Evolutionary conservation across 1,140 invertebrate genomes (phyloP).

Genomic region (Hydropsyche tenuis): DNA sequence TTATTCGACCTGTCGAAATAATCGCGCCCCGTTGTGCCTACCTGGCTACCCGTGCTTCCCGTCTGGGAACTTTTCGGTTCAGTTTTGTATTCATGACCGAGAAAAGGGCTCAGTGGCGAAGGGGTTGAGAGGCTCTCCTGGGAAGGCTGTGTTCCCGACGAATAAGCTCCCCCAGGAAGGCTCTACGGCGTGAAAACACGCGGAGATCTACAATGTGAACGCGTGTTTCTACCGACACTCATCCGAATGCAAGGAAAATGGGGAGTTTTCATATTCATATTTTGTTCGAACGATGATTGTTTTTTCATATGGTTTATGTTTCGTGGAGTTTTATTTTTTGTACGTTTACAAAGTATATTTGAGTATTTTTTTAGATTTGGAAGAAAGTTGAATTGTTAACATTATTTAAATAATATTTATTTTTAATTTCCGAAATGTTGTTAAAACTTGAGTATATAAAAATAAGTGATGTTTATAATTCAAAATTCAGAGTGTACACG

Average conservation of each 20-base stretch:
- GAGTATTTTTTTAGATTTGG: no score
- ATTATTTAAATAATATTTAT: no score
- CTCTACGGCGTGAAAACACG: not conserved
- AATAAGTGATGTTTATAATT: no score
- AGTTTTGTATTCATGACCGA: conserved; percentile 26
- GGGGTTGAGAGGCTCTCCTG: not conserved
- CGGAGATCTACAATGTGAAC: not conserved
- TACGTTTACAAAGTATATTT: no score
- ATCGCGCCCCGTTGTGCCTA: not conserved
- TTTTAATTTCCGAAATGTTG: no score
- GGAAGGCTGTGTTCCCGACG: not conserved
- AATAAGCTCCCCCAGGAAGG: conserved; percentile 13
- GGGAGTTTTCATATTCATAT: conserved; percentile 5
- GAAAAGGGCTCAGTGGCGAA: not conserved
- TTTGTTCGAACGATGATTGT: no score
- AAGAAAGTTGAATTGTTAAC: no score
- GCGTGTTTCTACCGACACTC: not conserved
- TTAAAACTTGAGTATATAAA: no score
- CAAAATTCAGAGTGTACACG: not conserved
- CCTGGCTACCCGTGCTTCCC: not conserved
- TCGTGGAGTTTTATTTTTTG: no score
- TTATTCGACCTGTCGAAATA: not conserved
- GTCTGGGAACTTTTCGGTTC: conserved; percentile 23
- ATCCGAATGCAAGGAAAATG: not conserved
- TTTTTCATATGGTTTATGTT: no score